Base-by-base conservation (phyloP, 2,797 vertebrate genomes). In the Graptemys geographica region DNA sequence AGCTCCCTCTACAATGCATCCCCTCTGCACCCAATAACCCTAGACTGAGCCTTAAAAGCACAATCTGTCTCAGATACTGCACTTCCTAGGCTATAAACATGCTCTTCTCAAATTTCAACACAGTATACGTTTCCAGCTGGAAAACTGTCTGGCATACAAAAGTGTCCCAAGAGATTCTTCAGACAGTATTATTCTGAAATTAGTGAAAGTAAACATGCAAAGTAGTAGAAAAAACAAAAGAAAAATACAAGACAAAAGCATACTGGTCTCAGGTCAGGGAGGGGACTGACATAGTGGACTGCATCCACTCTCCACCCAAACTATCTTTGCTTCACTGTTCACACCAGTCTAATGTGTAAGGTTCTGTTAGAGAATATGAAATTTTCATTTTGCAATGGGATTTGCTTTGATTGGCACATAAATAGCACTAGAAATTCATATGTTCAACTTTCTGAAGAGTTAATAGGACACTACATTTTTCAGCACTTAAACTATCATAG, bases 381-480 rank as follows among this genome's bases (percentile, higher is more conserved):
- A 27, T 88, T 95, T 94, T 93, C 11, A 93, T 91, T 91, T 92
- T 93, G 44, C 90, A 94, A 13, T 53, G 90, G 37, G 65, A 56
- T 87, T 57, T 93, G 49, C 55, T 72, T 89, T 96, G 76, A 44
- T 84, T 95, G 88, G 41, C 62, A 87, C 81, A 44, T 81, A 92
- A 94, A 85, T 80, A 16, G 37, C 53, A 81, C 82, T 94, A 62
- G 86, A n/a, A 92, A 95, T 92, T 95, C 49, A 79, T 90, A 90
- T 33, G 16, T 83, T 92, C 81, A 41, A 57, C 79, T 92, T 53
- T 90, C 62, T 95, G 80, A 78, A 86, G 8, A 78, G 88, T 72
- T 95, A 7, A 0, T 83, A 92, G 57, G 56, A 57, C 44, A 53
- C 72, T 78, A n/a, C 44, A 87, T 97, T 96, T 96, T 88, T 90